These are phyloP conservation scores for Ectobius pallidus DNA, from an alignment of 2,888 invertebrate species.

Conservation along the genomic window DNA sequence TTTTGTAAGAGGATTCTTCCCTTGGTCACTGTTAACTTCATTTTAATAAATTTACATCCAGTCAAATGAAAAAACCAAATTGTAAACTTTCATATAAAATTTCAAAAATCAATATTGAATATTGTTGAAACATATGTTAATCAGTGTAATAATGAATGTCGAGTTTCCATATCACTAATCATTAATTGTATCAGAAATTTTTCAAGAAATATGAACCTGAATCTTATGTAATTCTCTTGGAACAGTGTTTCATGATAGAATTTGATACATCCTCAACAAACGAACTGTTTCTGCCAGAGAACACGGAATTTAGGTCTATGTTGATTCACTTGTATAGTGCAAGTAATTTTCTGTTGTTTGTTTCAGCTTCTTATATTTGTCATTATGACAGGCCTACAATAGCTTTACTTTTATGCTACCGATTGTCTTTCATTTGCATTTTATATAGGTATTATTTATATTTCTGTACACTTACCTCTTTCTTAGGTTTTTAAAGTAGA, in stretches of 20 bases:
- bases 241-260: not conserved
- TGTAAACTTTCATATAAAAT: conserved; percentile 12
- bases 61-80: not conserved
- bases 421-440: too few species aligned
- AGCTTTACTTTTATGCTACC: too few species aligned
- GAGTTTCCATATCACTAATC: conserved; percentile 12
- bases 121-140: conserved; percentile 3
- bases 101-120: conserved; percentile 12
- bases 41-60: conserved; percentile 26
- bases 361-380: too few species aligned
- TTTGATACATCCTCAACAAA: too few species aligned
- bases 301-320: too few species aligned
- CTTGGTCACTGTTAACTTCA: conserved; percentile 22
- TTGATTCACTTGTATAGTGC: too few species aligned
- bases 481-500: too few species aligned
- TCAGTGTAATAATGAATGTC: not conserved
- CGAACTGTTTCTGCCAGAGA: too few species aligned
- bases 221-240: not conserved
- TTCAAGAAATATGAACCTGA: not conserved
- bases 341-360: too few species aligned
- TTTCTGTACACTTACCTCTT: too few species aligned
- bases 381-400: too few species aligned
- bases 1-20: conserved; percentile 16
- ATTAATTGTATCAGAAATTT: not conserved
- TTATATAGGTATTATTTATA: too few species aligned